A percentile compares a stretch with the other conserved stretches of the same genome.
phyloP scores from a whole-genome alignment of 2,113 vertebrate species.

The Sclerurus mexicanus region DNA sequence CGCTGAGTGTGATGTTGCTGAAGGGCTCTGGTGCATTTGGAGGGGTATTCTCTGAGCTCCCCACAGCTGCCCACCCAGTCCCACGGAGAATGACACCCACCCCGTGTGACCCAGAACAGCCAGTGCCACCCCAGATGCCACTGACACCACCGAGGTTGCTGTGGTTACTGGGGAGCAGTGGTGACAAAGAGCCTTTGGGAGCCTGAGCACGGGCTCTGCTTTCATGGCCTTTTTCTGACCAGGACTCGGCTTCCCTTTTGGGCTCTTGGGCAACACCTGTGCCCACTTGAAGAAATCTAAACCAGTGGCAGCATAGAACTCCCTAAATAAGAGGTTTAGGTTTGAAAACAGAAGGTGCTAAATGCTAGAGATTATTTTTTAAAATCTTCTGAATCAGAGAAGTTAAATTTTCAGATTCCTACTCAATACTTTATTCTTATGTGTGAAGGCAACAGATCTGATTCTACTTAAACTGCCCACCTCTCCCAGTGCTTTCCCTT shows the following conservation, averaged over 20 bases:
- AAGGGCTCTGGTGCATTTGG: background rate
- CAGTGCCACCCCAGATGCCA: background rate
- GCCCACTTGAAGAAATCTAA: background rate
- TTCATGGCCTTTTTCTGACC: background rate
- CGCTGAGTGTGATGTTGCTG: rapidly evolving
- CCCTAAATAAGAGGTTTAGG: background rate
- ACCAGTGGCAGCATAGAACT: background rate
- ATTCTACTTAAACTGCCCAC: background rate
- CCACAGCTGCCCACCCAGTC: background rate
- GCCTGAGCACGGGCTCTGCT: background rate
- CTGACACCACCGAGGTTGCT: background rate
- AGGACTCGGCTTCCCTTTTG: background rate
- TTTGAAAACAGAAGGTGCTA: background rate
- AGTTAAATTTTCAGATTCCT: background rate
- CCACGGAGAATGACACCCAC: background rate
- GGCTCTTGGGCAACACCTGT: background rate
- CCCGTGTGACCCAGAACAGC: background rate
- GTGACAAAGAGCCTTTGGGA: background rate
- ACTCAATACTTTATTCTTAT: background rate
- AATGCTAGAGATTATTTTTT: background rate
- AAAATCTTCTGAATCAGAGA: background rate
- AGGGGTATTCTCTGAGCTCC: background rate
- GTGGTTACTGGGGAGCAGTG: background rate
- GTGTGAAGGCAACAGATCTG: background rate
- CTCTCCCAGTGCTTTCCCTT: background rate